Evolutionary conservation across 2,888 invertebrate species (phyloP).

Genomic region (Pristionchus fissidentatus): DNA sequence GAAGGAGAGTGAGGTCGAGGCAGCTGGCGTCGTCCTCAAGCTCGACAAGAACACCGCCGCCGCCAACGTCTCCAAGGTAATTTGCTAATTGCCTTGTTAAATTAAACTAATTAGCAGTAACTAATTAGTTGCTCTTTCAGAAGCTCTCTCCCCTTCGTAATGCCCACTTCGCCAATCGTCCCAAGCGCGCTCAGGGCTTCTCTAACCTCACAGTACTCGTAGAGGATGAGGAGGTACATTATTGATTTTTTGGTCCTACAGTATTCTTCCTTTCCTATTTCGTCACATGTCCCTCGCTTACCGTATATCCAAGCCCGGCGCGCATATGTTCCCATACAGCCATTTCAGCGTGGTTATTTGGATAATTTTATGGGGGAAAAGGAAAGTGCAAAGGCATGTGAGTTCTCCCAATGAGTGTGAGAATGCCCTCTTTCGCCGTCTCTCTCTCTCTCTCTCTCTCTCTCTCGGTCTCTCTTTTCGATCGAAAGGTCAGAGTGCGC

Average conservation of each 20-base stretch:
- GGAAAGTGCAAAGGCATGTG: neutral
- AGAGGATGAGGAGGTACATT: conserved; percentile 2
- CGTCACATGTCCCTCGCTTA: neutral
- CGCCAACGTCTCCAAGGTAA: neutral
- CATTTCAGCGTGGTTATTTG: too few relatives aligned
- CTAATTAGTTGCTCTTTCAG: neutral
- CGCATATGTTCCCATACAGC: too few relatives aligned
- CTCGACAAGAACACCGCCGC: neutral
- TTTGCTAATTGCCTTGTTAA: neutral
- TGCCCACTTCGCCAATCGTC: conserved; percentile 30
- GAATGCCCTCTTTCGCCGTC: neutral
- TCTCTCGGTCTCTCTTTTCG: neutral
- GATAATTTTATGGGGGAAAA: too few relatives aligned
- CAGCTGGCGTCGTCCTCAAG: neutral
- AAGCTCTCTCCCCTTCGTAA: neutral
- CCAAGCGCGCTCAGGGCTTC: neutral
- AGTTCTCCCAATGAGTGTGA: too few relatives aligned
- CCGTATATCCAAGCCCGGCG: too few relatives aligned
- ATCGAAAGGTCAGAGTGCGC: neutral
- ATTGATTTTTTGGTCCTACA: neutral
- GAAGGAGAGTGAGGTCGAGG: conserved; percentile 24
- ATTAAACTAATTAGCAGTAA: neutral
- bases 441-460: too few relatives aligned
- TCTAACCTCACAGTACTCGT: conserved; percentile 10
- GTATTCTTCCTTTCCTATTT: neutral